Evolutionary conservation across 2,888 invertebrate genomes (phyloP), one percentile per base, ranked within the genome.

Genomic region (Camptogramma bilineatum): DNA sequence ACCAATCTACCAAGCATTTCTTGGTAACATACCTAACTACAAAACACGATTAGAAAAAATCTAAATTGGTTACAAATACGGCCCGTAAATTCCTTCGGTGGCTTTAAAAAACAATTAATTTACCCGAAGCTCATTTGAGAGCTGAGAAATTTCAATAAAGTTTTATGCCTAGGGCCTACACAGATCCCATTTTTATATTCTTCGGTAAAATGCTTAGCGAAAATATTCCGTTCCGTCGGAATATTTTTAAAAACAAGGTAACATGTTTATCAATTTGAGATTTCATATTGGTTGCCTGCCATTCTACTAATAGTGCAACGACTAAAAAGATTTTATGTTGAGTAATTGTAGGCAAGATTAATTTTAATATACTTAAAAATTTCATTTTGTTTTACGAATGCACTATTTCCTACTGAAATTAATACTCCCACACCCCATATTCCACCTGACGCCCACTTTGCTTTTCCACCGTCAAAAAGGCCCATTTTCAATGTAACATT

Each of bases 391-490:
- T 28, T 28, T 39, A 39, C 7, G 16, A 17, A 44, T 18, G 7
- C 46, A 34, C 5, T 47, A 16, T 47, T 47, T n/a, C n/a, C n/a
- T n/a, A 21, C 4, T 21, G 17, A 60, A 52, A 47, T 17, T 34
- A 21, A 13, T 34, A 47, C 16, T 54, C 39, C 55, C 31, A 9
- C 31, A n/a, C 53, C 24, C 42, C 24, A 4, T 34, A 31, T 46
- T 54, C 44, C 18, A 63, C 58, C 48, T 46, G 18, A 58, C 50
- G 48, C 52, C 71, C 72, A 70, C 72, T 71, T 72, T 60, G 70
- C 64, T 75, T 73, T 67, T 76, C 75, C 71, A 77, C 67, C 69
- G 66, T 59, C 60, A 72, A 74, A 66, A 59, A 68, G 62, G 47
- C 24, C 64, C 66, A 64, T 68, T 72, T 56, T 48, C 58, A 61